Evolutionary conservation across 2,888 invertebrate species (phyloP), one percentile per base, ranked within the genome.

Genomic region (Arrhopalites spinosus): DNA sequence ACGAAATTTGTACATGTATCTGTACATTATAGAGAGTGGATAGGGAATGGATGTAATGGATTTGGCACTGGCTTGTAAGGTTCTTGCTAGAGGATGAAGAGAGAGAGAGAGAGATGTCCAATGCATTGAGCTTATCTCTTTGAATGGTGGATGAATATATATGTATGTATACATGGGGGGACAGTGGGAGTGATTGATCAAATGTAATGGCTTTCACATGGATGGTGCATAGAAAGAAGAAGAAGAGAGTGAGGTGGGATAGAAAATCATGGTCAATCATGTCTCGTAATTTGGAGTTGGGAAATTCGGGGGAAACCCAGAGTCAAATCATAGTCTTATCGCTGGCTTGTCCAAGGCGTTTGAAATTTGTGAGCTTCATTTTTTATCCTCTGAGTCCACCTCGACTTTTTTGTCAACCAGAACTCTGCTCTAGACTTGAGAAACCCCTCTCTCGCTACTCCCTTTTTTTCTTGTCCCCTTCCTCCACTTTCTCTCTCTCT

Each of bases 211-310:
- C 73, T 73, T 72, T 73, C 73, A 73, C 36, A 50, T 67, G 67
- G 2, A 63, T 61, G 43, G 25, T 30, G 25, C 7, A 50, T 20
- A 59, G 36, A 25, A 61, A n/a, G n/a, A n/a, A n/a, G 67, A 36
- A 36, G 36, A 61, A 11, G 20, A 25, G 56, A 53, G 56, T 70
- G 56, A 64, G 64, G 56, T 53, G 36, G 59, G 73, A 43, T 36
- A 36, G 74, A 72, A 73, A 78, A 77, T 77, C 78, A 77, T 77
- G 78, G 78, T 77, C 78, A 78, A 78, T 78, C 77, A 78, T 78
- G 77, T 77, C 75, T 67, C 64, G 71, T 74, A 78, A 78, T 78
- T 78, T 75, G 72, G 71, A 72, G 74, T 70, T 70, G 66, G 66
- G 30, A 73, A 59, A 56, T 45, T 66, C 23, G 66, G 30, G 30